Conservation (phyloP, 2,113 vertebrate genomes). For the Mirounga angustirostris region DNA sequence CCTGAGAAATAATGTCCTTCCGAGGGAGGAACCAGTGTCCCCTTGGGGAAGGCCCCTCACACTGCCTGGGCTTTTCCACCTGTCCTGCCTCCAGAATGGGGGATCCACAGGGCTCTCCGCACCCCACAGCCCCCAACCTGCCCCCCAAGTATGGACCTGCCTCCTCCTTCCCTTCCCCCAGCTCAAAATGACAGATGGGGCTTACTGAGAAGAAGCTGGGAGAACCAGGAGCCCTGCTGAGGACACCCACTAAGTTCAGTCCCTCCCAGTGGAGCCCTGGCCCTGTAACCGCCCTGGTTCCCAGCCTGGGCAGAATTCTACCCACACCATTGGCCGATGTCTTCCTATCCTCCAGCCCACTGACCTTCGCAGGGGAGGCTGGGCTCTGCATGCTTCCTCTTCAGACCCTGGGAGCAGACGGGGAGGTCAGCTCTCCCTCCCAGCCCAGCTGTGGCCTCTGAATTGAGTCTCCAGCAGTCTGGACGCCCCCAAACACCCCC, state of each 20-base stretch:
- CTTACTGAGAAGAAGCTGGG: not conserved
- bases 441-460: rapidly evolving
- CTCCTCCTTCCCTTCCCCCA: not conserved
- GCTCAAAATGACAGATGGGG: not conserved
- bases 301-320: not conserved
- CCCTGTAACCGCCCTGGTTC: not conserved
- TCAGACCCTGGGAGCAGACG: not conserved
- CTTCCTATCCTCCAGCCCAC: not conserved
- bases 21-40: not conserved
- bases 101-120: no score
- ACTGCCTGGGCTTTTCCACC: not conserved
- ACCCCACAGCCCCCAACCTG: not conserved
- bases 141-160: not conserved
- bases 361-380: not conserved
- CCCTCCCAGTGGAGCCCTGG: not conserved
- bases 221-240: not conserved
- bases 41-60: not conserved
- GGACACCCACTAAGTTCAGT: not conserved
- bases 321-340: not conserved
- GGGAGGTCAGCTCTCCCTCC: not conserved
- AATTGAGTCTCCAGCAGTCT: not conserved
- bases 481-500: not conserved
- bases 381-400: not conserved
- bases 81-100: not conserved
- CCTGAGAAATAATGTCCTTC: not conserved